Evolutionary conservation across 2,113 vertebrate species (phyloP).

Genomic region (Rynchops niger): DNA sequence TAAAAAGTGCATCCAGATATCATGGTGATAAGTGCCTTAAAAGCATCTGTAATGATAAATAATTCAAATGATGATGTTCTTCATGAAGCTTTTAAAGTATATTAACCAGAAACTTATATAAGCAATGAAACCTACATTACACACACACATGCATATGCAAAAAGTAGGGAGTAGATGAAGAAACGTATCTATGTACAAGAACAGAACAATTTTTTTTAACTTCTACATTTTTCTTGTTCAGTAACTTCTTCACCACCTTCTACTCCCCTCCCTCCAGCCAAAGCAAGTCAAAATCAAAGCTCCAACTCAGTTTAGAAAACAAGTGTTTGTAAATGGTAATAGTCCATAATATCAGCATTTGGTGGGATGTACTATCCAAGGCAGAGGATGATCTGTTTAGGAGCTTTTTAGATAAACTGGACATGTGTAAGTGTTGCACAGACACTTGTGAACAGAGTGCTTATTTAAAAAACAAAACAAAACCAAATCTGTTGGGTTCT

Average conservation of each 20-base stretch:
- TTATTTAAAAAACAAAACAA: background rate
- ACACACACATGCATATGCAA: background rate
- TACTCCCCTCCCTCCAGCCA: background rate
- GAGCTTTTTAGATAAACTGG: background rate
- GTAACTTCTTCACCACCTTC: background rate
- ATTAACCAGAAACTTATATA: slow-evolving; percentile 46
- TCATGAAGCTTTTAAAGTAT: slow-evolving; percentile 25
- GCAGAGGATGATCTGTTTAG: background rate
- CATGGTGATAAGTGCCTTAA: slow-evolving; percentile 24
- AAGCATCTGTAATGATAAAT: slow-evolving; percentile 31
- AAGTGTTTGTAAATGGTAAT: background rate
- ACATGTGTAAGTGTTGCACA: background rate
- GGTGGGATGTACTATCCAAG: background rate
- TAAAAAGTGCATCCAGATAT: slow-evolving; percentile 23
- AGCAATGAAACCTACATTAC: slow-evolving; percentile 4
- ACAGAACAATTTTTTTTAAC: background rate
- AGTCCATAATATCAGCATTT: background rate
- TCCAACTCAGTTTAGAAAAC: background rate
- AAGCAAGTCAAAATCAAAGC: background rate
- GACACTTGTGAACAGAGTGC: background rate
- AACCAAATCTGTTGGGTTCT: background rate
- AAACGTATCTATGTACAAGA: background rate
- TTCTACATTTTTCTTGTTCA: background rate
- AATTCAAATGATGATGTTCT: slow-evolving; percentile 38
- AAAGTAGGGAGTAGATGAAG: background rate